Evolutionary conservation across 1,140 invertebrate genomes (phyloP).

Genomic region (Tachypleus tridentatus): DNA sequence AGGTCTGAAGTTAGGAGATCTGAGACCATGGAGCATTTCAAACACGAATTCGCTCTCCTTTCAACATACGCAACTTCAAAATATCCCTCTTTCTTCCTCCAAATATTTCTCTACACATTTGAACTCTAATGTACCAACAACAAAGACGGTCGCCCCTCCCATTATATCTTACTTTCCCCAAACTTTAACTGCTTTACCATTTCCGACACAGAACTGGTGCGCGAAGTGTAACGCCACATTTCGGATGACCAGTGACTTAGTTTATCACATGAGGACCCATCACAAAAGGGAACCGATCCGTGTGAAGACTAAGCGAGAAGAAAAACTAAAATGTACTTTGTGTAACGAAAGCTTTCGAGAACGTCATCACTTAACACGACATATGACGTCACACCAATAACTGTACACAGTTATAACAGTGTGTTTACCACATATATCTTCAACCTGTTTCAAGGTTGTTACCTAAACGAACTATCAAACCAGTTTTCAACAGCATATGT

Average conservation of each 20-base stretch:
- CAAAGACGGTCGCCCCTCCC: constrained; percentile 22
- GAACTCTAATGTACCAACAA: background rate
- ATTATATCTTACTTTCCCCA: constrained; percentile 58
- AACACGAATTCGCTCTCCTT: no score
- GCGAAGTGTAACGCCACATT: constrained; percentile 96
- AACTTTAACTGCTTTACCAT: constrained; percentile 60
- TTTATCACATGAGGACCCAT: constrained; percentile 94
- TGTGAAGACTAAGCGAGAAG: constrained; percentile 50
- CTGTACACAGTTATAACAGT: no score
- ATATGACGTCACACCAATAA: constrained; percentile 77
- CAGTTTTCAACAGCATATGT: no score
- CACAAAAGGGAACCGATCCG: constrained; percentile 71
- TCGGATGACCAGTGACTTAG: constrained; percentile 92
- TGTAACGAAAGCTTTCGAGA: constrained; percentile 93
- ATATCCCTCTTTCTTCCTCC: no score
- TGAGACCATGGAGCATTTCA: no score
- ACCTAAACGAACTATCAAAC: no score
- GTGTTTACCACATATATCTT: no score
- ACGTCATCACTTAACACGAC: constrained; percentile 85
- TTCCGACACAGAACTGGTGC: constrained; percentile 91
- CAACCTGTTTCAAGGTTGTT: no score
- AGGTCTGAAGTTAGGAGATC: no score
- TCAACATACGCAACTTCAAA: no score
- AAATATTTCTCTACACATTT: no score
- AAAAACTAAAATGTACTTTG: constrained; percentile 85